A percentile compares a stretch with the other conserved stretches of the same genome.
phyloP scores from a whole-genome alignment of 2,888 invertebrate species.

The Trissoscelio sp. region DNA sequence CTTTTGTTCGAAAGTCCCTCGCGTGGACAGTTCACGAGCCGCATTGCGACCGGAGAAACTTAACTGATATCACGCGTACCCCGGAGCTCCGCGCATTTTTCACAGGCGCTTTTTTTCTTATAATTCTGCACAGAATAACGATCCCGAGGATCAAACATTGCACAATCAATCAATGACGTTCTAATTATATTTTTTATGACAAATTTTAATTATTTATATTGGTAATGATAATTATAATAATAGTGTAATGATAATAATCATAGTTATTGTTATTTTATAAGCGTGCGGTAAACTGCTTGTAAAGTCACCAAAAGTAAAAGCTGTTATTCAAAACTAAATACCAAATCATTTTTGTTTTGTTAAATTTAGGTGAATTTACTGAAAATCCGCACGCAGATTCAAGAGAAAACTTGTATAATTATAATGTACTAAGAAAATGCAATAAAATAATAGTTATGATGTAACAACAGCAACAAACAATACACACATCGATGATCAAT shows the following conservation, averaged over 20 bases:
- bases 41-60: conserved; percentile 17
- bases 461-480: conserved; percentile 61
- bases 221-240: conserved; percentile 35
- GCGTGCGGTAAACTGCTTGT: background rate
- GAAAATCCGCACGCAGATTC: background rate
- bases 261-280: conserved; percentile 5
- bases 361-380: conserved; percentile 13
- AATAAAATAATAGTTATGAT: conserved; percentile 39
- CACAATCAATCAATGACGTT: conserved; percentile 36
- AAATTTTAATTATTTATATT: conserved; percentile 11
- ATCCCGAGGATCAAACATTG: conserved; percentile 45
- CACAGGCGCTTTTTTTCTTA: conserved; percentile 8
- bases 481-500: conserved; percentile 50
- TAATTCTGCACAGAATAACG: conserved; percentile 20
- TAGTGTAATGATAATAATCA: conserved; percentile 24
- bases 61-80: conserved; percentile 47
- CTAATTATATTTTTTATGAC: conserved; percentile 42
- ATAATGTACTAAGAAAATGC: conserved; percentile 40
- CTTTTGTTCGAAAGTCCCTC: conserved; percentile 21
- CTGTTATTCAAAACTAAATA: background rate
- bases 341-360: background rate
- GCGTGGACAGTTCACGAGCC: conserved; percentile 5
- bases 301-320: conserved; percentile 17
- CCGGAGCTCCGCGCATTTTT: background rate
- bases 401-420: background rate